Evolutionary conservation across 2,797 vertebrate genomes (phyloP), one percentile per base, ranked within the genome.

Genomic region (Ambastaia sidthimunki): DNA sequence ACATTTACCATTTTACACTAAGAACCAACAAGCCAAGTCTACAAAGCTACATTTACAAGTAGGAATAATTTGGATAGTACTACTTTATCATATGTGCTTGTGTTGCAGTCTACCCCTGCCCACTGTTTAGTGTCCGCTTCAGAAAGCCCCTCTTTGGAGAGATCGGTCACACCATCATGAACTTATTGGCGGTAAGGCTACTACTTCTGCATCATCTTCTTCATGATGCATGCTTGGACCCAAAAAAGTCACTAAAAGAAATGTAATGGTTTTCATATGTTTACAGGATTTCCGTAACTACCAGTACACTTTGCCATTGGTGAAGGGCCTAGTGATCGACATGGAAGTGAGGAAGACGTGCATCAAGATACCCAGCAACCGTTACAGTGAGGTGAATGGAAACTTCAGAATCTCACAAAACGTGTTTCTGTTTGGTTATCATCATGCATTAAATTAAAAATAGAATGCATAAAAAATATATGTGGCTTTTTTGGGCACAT

Each of bases 161-260:
- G 89, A 99, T 97, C 0, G 98, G 98, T 62, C 98, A 99, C 92
- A 99, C 98, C 0, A 99, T 99, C 88, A 99, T 99, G 95, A 99
- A 99, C 89, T 95, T 99, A 80, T 94, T 99, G 31, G 98, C 98
- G 60, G 98, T 99, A 91, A 97, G 96, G 93, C 4, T 21, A 16
- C 25, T 13, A 23, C 16, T 63, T 63, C 78, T 12, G 55, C 47
- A 74, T 37, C 23, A 21, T 2, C 65, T 13, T 23, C 7, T 47
- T 31, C 13, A 6, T 68, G 23, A 28, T 28, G 18, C n/a, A 68
- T 47, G 11, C 48, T 1, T 19, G 9, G 25, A 28, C 63, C 16
- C 21, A 59, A 28, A 12, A 18, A 55, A 57, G 10, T 19, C 3
- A 4, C 13, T 44, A n/a, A 52, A 37, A 2, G 19, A 0, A 3